These are phyloP conservation scores for Catocala sponsa DNA, from an alignment of 2,888 invertebrate genomes.

Conservation along the genomic window DNA sequence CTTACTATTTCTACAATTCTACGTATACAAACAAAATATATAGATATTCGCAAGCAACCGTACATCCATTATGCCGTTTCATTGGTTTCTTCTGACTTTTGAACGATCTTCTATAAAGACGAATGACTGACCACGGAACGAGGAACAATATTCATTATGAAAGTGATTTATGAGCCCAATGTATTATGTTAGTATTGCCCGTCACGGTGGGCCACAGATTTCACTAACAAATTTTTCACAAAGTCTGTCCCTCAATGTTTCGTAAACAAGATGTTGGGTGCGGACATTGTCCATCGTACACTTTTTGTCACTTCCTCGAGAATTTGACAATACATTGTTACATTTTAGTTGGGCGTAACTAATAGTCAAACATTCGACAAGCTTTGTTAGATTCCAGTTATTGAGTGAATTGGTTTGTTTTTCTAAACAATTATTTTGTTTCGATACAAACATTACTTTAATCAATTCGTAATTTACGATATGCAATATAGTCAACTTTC, in stretches of 20 bases:
- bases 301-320: conserved; percentile 41
- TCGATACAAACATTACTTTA: conserved; percentile 3
- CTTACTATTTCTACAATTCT: background rate
- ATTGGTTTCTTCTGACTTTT: conserved; percentile 25
- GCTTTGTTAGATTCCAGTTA: conserved; percentile 61
- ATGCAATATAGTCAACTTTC: background rate
- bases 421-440: conserved; percentile 21
- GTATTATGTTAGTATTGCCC: conserved; percentile 43
- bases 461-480: conserved; percentile 24
- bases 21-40: background rate
- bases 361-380: conserved; percentile 65
- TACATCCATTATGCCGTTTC: conserved; percentile 12
- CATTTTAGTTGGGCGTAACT: conserved; percentile 61
- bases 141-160: conserved; percentile 32
- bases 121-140: conserved; percentile 34
- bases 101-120: conserved; percentile 24
- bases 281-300: conserved; percentile 64
- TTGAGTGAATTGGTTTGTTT: conserved; percentile 55
- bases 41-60: background rate
- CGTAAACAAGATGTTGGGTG: conserved; percentile 80
- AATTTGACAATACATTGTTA: conserved; percentile 58
- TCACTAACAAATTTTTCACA: conserved; percentile 63
- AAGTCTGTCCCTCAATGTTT: conserved; percentile 62
- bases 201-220: conserved; percentile 78
- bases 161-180: conserved; percentile 45